Percentiles rank a stretch among this genome's conserved stretches.
Evolutionary conservation across 2,113 vertebrate species (phyloP).

Genomic region (Poeciliopsis prolifica): DNA sequence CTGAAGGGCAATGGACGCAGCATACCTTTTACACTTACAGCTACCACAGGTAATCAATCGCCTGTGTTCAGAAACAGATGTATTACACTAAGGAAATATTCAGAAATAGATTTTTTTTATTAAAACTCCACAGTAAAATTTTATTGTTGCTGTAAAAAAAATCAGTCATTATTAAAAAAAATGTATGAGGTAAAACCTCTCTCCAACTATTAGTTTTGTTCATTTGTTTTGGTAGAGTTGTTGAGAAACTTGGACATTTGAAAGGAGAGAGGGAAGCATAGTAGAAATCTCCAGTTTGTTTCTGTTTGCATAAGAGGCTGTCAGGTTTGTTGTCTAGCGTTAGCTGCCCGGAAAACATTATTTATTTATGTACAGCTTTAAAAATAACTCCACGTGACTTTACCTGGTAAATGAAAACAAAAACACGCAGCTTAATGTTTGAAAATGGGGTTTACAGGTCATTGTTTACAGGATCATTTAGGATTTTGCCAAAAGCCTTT

Average conservation of each 20-base stretch:
- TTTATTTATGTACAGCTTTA: neutral
- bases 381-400: neutral
- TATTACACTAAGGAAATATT: neutral
- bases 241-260: neutral
- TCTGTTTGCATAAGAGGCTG: neutral
- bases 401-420: neutral
- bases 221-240: neutral
- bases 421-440: neutral
- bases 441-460: neutral
- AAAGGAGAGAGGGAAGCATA: too few species aligned
- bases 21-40: slow-evolving; percentile 86
- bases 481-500: neutral
- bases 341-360: neutral
- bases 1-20: slow-evolving; percentile 92
- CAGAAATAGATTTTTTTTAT: neutral
- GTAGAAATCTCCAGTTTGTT: neutral
- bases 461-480: neutral
- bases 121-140: neutral
- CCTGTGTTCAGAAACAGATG: neutral
- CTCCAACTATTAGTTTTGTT: neutral
- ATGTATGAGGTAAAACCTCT: neutral
- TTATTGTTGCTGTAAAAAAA: neutral
- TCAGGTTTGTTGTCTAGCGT: neutral
- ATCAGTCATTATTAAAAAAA: neutral
- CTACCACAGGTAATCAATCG: slow-evolving; percentile 86